Base-by-base conservation (phyloP, 2,113 vertebrate genomes). In the Nansenia antarctica region DNA sequence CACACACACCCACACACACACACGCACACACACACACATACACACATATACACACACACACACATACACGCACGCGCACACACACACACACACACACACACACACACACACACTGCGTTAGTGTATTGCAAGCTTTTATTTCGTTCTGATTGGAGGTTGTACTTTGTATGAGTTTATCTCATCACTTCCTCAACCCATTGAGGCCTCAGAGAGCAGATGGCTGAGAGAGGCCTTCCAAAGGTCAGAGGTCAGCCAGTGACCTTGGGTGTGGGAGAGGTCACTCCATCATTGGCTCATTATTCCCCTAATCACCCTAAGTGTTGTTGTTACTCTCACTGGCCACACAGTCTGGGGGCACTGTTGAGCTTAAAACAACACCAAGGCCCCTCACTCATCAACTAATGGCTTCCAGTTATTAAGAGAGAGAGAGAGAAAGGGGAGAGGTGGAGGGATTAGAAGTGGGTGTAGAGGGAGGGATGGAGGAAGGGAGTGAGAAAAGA, bases 321-420 rank as follows among this genome's bases (percentile, higher is more conserved):
- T 82, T 87, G 81, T 80, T 60, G 52, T 73, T 76, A 5, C 62
- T 14, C 49, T 54, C 54, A 76, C 62, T 72, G 69, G 54, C 82
- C 78, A 30, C 3, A 7, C 3, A 45, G 73, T 15, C 27, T 29
- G 79, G 76, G 34, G 87, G 84, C 68, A 79, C 87, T 85, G 77
- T 83, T 70, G 85, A 85, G 85, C 84, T 83, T 80, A 82, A 60
- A 62, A 85, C 73, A 90, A 87, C 82, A 85, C 79, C 87, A 86
- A 85, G 71, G 85, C 52, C 72, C 78, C 6, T 49, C 45, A 83
- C 82, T 87, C 79, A 86, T 79, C 81, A 79, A 66, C 62, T 86
- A 88, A 85, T 87, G 74, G 81, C 63, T 88, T 88, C 79, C 85
- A 88, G 82, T 85, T 81, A 59, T 66, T 64, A 67, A 18, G 26